Conservation (phyloP, 2,888 invertebrate genomes). For the Rotaria socialis region DNA sequence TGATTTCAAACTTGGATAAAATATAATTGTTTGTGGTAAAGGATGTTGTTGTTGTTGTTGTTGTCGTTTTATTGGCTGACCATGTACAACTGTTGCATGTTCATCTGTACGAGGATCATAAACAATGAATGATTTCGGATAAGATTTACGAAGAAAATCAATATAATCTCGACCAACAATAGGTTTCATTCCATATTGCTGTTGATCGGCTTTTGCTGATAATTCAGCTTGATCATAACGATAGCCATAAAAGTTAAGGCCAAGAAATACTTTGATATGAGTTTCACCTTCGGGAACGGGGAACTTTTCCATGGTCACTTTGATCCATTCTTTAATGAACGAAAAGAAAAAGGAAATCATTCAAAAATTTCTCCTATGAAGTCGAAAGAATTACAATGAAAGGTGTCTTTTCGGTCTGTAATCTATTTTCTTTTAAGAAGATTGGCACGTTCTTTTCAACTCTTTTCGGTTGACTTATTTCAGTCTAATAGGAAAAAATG, state of each 20-base stretch:
- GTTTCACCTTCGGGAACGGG: conserved; percentile 55
- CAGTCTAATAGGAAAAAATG: too few species aligned
- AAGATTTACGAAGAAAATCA: conserved; percentile 40
- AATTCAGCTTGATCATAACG: conserved; percentile 70
- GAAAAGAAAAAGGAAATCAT: background rate
- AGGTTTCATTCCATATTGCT: conserved; percentile 67
- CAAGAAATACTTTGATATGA: conserved; percentile 75
- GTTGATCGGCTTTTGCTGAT: background rate
- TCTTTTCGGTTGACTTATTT: too few species aligned
- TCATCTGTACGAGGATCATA: conserved; percentile 36
- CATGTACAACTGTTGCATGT: conserved; percentile 21
- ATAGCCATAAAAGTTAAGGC: conserved; percentile 88
- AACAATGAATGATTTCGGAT: background rate
- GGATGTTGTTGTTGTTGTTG: background rate
- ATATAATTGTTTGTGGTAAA: conserved; percentile 68
- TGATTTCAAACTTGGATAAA: conserved; percentile 82
- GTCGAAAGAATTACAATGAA: too few species aligned
- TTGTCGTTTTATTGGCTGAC: background rate
- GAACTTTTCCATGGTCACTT: conserved; percentile 39
- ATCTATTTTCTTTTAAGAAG: too few species aligned
- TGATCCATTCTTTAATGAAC: conserved; percentile 34
- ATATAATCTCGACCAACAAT: conserved; percentile 67
- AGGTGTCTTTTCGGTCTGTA: too few species aligned
- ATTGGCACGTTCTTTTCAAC: too few species aligned
- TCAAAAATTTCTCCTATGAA: too few species aligned